These are phyloP conservation scores for Morpho deidamia DNA, from an alignment of 2,888 invertebrate genomes.

Conservation along the genomic window DNA sequence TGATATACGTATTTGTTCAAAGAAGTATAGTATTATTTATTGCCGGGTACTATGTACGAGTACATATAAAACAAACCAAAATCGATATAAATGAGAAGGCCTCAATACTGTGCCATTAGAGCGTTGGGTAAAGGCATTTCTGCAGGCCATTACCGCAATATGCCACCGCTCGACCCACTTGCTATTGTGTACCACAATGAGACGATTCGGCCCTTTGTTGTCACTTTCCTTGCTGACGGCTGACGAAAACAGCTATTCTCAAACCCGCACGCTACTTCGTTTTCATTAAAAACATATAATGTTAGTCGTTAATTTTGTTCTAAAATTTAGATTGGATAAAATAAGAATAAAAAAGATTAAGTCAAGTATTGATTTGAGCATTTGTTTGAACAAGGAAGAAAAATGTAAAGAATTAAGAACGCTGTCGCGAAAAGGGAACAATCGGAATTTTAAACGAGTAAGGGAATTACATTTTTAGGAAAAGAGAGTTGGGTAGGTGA, in stretches of 20 bases:
- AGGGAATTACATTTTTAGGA: too few species aligned
- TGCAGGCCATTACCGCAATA: slow-evolving; percentile 36
- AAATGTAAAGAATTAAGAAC: too few species aligned
- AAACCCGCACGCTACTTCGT: not conserved
- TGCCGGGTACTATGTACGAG: too few species aligned
- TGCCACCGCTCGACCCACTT: slow-evolving; percentile 45
- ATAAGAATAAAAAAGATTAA: too few species aligned
- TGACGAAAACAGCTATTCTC: not conserved
- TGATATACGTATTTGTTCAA: too few species aligned
- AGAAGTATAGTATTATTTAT: too few species aligned
- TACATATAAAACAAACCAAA: too few species aligned
- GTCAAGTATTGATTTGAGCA: too few species aligned
- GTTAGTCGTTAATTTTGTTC: not conserved
- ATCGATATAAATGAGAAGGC: not conserved
- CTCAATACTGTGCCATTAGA: not conserved
- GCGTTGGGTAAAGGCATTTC: slow-evolving; percentile 8
- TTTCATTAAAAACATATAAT: not conserved
- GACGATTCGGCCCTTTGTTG: slow-evolving; percentile 63
- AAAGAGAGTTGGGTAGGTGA: too few species aligned
- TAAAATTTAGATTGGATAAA: not conserved
- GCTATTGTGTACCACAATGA: slow-evolving; percentile 50
- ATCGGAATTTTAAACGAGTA: too few species aligned
- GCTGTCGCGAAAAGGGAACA: too few species aligned
- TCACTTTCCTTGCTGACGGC: slow-evolving; percentile 36
- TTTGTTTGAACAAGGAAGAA: too few species aligned